Evolutionary conservation across 2,797 vertebrate genomes (phyloP).

Genomic region (Rhabdophis nuchalis): DNA sequence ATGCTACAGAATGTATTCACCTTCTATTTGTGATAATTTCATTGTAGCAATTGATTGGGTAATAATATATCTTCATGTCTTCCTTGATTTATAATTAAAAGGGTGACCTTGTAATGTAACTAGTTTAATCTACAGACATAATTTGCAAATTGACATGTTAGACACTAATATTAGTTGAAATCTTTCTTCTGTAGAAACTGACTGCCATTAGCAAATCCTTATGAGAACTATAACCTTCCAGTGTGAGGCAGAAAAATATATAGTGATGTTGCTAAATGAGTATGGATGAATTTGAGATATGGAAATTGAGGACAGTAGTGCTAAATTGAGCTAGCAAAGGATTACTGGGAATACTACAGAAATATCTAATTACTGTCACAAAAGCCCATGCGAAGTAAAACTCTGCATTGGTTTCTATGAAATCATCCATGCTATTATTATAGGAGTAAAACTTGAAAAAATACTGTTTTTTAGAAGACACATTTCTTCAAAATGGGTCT

Average conservation of each 20-base stretch:
- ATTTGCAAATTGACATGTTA: slow-evolving; percentile 64
- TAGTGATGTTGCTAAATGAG: slow-evolving; percentile 59
- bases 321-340: not conserved
- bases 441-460: not conserved
- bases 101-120: slow-evolving; percentile 65
- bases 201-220: slow-evolving; percentile 61
- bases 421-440: not conserved
- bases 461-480: not conserved
- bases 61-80: slow-evolving; percentile 58
- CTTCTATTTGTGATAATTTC: slow-evolving; percentile 25
- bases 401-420: not conserved
- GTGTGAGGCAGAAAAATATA: slow-evolving; percentile 35
- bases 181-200: slow-evolving; percentile 62
- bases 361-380: not conserved
- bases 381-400: not conserved
- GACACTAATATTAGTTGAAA: slow-evolving; percentile 64
- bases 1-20: slow-evolving; percentile 35
- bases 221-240: slow-evolving; percentile 50
- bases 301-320: not conserved
- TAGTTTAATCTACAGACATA: slow-evolving; percentile 70
- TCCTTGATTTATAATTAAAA: slow-evolving; percentile 59
- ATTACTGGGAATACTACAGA: not conserved
- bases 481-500: not conserved
- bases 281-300: slow-evolving; percentile 62
- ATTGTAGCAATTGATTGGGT: slow-evolving; percentile 48